phyloP scores from a whole-genome alignment of 2,797 vertebrate species.

The Tenualosa thibaudeaui region DNA sequence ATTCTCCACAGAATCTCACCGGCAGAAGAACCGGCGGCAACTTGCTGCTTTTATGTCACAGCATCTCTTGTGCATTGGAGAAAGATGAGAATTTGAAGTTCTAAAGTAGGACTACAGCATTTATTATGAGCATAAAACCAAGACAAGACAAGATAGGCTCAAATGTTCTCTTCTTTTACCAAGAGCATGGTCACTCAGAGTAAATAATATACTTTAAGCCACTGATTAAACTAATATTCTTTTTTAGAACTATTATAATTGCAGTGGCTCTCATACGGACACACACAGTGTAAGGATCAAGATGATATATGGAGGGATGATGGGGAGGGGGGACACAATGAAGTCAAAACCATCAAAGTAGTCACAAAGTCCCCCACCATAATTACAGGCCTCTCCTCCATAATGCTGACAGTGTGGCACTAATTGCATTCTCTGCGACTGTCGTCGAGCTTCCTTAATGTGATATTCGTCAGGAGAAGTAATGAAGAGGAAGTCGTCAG shows the following conservation, averaged over 20 bases:
- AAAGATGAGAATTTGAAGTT: neutral
- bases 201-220: neutral
- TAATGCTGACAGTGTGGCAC: slow-evolving; percentile 64
- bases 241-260: neutral
- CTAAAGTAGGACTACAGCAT: neutral
- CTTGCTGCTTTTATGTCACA: neutral
- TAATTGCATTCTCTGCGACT: slow-evolving; percentile 72
- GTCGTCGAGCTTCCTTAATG: slow-evolving; percentile 63
- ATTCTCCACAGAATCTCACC: neutral
- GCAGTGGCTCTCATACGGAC: neutral
- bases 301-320: neutral
- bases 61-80: neutral
- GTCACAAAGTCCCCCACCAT: slow-evolving; percentile 65
- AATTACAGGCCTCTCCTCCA: slow-evolving; percentile 70
- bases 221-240: neutral
- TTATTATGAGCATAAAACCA: no score
- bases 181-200: neutral
- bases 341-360: slow-evolving; percentile 55
- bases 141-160: neutral
- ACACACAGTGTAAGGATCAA: neutral
- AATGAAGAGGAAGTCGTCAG: slow-evolving; percentile 65
- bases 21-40: neutral
- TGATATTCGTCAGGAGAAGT: slow-evolving; percentile 53
- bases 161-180: neutral
- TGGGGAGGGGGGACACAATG: slow-evolving; percentile 47